Conservation (phyloP, 2,888 invertebrate species). For the Peribatodes rhomboidaria region DNA sequence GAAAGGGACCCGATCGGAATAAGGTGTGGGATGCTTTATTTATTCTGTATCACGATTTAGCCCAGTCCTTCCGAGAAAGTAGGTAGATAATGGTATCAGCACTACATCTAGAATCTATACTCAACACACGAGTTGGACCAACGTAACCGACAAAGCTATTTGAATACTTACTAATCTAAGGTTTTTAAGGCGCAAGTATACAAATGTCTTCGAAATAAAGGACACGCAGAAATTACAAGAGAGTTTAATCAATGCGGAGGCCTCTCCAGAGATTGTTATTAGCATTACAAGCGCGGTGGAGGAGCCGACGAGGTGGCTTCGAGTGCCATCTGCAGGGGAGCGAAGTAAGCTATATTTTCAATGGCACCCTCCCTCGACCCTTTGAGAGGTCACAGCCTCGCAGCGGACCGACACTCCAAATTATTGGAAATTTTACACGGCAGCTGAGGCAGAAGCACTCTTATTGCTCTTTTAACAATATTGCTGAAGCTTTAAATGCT, state of each 20-base stretch:
- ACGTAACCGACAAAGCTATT: too few species aligned
- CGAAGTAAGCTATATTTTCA: constrained; percentile 72
- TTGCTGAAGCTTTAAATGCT: constrained; percentile 21
- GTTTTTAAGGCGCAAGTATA: neutral
- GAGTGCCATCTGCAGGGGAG: constrained; percentile 60
- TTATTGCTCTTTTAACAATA: constrained; percentile 42
- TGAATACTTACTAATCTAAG: neutral
- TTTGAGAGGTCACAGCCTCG: constrained; percentile 52
- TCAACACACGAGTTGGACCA: too few species aligned
- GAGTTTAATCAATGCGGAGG: constrained; percentile 24
- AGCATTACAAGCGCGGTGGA: constrained; percentile 38
- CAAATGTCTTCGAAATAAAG: neutral
- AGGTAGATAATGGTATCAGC: neutral
- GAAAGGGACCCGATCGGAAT: constrained; percentile 11
- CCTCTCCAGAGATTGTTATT: constrained; percentile 37
- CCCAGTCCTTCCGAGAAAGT: neutral
- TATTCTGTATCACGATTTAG: constrained; percentile 5
- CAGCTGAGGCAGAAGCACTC: constrained; percentile 49
- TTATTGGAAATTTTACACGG: constrained; percentile 67
- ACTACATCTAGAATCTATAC: neutral
- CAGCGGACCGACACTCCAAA: constrained; percentile 60
- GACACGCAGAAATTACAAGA: constrained; percentile 12
- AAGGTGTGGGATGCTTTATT: constrained; percentile 15
- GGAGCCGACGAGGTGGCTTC: constrained; percentile 61
- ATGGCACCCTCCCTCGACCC: constrained; percentile 50